These are phyloP conservation scores for Falcunculus frontatus DNA, from an alignment of 2,113 vertebrate species.

Conservation along the genomic window DNA sequence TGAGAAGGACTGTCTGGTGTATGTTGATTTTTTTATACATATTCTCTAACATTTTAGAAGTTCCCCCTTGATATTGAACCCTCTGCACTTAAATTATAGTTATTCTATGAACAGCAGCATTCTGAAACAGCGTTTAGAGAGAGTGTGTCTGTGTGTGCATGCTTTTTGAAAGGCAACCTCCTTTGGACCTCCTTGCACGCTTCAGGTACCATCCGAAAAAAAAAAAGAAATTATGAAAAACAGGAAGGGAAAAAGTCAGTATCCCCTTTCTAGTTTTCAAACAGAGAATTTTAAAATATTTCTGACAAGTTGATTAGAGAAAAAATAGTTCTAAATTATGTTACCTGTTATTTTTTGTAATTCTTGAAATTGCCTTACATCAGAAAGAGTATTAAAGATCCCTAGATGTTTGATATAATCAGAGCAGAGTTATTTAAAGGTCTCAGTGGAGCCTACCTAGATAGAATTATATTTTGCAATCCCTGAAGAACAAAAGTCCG, in stretches of 20 bases:
- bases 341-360: background rate
- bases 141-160: background rate
- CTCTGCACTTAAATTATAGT: background rate
- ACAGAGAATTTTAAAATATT: background rate
- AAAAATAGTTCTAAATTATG: background rate
- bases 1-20: background rate
- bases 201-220: background rate
- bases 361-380: constrained; percentile 1
- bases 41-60: background rate
- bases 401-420: constrained; percentile 20
- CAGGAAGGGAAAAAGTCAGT: background rate
- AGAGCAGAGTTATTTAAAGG: constrained; percentile 17
- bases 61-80: background rate
- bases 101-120: background rate
- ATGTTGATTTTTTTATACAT: rapidly evolving
- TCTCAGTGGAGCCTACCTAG: constrained; percentile 13
- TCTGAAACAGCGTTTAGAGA: background rate
- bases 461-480: constrained; percentile 28
- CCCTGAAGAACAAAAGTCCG: background rate
- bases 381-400: background rate
- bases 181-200: background rate
- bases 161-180: background rate
- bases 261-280: background rate
- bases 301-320: background rate
- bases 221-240: background rate